These are phyloP conservation scores for Acrocephalus arundinaceus DNA, from an alignment of 2,113 vertebrate genomes.

Conservation along the genomic window DNA sequence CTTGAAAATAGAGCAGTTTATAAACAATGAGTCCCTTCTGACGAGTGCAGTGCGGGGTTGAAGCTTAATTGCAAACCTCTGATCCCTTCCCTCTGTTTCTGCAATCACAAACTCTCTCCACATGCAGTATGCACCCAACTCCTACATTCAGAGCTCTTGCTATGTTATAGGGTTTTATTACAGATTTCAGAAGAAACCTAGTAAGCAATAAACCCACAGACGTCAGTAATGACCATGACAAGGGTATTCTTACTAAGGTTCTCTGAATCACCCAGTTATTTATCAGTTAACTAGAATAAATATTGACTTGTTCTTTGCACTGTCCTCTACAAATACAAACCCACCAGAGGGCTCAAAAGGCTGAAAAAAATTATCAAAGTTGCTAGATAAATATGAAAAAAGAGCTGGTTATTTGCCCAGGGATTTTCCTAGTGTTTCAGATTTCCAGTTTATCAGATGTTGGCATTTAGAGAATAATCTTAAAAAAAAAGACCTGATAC, in stretches of 20 bases:
- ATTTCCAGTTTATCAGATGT: neutral
- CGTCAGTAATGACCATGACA: constrained; percentile 56
- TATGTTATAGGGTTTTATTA: neutral
- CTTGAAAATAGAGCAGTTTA: neutral
- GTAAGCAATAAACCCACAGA: constrained; percentile 16
- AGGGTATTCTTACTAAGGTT: constrained; percentile 33
- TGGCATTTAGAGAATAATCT: constrained; percentile 1
- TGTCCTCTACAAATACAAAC: constrained; percentile 53
- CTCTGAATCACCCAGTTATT: constrained; percentile 56
- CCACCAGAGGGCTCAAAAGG: constrained; percentile 12
- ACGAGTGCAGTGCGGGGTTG: neutral
- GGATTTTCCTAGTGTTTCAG: constrained; percentile 4
- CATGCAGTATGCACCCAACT: accelerated
- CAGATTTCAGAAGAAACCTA: neutral
- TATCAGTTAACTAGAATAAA: constrained; percentile 68
- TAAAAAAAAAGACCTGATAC: neutral
- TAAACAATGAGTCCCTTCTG: neutral
- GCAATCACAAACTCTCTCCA: neutral
- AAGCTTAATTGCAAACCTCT: neutral
- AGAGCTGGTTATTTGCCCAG: neutral
- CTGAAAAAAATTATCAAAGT: neutral
- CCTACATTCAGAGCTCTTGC: neutral
- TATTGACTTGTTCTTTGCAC: constrained; percentile 70
- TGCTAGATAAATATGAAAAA: constrained; percentile 32
- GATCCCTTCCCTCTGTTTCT: neutral